Percentiles rank a stretch among this genome's conserved stretches.
Evolutionary conservation across 2,888 invertebrate genomes (phyloP).

Genomic region (Coelinius sp.): DNA sequence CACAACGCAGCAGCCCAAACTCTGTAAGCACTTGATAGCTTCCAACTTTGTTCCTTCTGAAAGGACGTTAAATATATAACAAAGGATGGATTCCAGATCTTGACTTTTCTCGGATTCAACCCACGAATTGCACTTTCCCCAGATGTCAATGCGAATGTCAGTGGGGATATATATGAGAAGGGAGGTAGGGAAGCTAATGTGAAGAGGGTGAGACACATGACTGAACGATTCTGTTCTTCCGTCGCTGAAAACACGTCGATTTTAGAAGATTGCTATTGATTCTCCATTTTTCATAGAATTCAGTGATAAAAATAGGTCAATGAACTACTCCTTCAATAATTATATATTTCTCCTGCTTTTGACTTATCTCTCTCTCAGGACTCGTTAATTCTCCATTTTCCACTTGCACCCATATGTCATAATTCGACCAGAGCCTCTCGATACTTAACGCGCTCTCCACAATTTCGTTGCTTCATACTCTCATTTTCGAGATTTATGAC

Average conservation of each 20-base stretch:
- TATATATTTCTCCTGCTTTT: not conserved
- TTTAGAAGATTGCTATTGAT: too few species aligned
- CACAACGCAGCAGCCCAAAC: not conserved
- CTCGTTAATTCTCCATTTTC: conserved; percentile 39
- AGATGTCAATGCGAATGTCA: conserved; percentile 10
- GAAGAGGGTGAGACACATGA: not conserved
- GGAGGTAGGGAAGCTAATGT: not conserved
- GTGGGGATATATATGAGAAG: not conserved
- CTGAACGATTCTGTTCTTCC: too few species aligned
- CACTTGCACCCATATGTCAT: not conserved
- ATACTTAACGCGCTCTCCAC: not conserved
- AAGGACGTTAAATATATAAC: conserved; percentile 15
- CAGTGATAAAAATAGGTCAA: too few species aligned
- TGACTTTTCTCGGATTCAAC: conserved; percentile 10
- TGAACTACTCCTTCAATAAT: not conserved
- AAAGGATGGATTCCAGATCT: not conserved
- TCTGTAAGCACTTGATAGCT: conserved; percentile 14
- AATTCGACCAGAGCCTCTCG: conserved; percentile 16
- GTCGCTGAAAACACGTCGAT: too few species aligned
- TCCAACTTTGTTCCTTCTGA: conserved; percentile 14
- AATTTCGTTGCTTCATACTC: not conserved
- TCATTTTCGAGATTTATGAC: conserved; percentile 32
- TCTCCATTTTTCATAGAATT: too few species aligned
- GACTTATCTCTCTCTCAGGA: conserved; percentile 44
- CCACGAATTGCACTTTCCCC: conserved; percentile 15